These are phyloP conservation scores for Cylloceria caligata DNA, from an alignment of 2,888 invertebrate genomes.

Conservation along the genomic window DNA sequence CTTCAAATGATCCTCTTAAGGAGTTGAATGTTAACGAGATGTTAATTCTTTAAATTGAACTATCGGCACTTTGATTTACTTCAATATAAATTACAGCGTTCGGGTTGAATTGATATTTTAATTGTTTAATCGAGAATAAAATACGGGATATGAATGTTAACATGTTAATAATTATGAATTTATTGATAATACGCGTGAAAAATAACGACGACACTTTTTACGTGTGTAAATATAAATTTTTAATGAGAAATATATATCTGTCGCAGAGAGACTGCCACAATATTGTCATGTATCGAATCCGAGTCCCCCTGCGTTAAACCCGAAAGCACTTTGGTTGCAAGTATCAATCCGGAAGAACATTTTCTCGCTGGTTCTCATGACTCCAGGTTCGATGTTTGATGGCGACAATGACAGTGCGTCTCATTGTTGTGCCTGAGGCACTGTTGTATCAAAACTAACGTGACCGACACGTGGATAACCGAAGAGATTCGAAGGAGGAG, in stretches of 20 bases:
- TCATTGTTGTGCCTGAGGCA: conserved; percentile 36
- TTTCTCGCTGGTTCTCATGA: conserved; percentile 60
- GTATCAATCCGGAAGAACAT: conserved; percentile 53
- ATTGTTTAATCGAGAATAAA: too few relatives aligned
- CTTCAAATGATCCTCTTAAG: background rate
- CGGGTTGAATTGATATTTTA: too few relatives aligned
- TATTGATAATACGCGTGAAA: background rate
- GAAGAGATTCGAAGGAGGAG: conserved; percentile 54
- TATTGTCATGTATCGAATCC: conserved; percentile 48
- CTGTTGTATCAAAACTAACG: conserved; percentile 41
- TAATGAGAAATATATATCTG: background rate
- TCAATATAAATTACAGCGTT: too few relatives aligned
- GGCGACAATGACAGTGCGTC: conserved; percentile 62
- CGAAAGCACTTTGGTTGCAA: conserved; percentile 7
- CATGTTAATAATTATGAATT: background rate
- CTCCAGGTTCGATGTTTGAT: conserved; percentile 17
- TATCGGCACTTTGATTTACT: background rate
- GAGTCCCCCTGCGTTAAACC: background rate
- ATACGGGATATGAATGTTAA: too few relatives aligned
- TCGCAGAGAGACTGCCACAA: conserved; percentile 23
- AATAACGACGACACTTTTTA: background rate
- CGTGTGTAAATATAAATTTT: background rate
- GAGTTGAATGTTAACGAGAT: background rate
- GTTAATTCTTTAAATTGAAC: too few relatives aligned
- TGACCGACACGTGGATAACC: conserved; percentile 62